Evolutionary conservation across 1,140 invertebrate species (phyloP).

Genomic region (Brachionus angularis): DNA sequence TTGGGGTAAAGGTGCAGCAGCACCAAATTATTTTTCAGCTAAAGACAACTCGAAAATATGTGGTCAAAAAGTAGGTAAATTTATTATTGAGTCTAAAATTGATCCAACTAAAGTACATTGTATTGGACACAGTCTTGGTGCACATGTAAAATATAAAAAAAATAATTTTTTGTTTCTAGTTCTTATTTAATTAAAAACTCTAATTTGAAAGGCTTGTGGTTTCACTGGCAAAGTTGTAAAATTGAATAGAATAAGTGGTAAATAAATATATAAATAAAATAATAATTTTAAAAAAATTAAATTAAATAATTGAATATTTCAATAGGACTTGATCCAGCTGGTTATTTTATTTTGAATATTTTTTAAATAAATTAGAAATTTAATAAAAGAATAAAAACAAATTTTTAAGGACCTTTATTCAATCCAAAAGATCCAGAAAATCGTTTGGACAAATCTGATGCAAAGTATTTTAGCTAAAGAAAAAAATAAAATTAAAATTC

Average conservation of each 20-base stretch:
- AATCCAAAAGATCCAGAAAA: slow-evolving; percentile 73
- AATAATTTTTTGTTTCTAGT: neutral
- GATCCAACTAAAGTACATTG: slow-evolving; percentile 62
- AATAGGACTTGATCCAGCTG: slow-evolving; percentile 74
- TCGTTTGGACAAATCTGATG: slow-evolving; percentile 77
- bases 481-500: neutral
- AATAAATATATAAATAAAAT: slow-evolving; percentile 12
- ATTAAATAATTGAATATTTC: neutral
- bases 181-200: neutral
- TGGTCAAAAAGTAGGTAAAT: slow-evolving; percentile 74
- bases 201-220: slow-evolving; percentile 64
- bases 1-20: neutral
- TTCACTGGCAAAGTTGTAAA: slow-evolving; percentile 80
- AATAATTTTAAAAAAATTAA: slow-evolving; percentile 50
- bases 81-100: slow-evolving; percentile 45
- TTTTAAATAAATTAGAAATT: too few relatives aligned
- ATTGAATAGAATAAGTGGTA: slow-evolving; percentile 71
- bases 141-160: slow-evolving; percentile 64
- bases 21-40: slow-evolving; percentile 63
- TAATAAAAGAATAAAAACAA: too few relatives aligned
- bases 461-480: too few relatives aligned
- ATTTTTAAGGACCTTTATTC: too few relatives aligned
- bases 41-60: slow-evolving; percentile 72
- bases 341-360: too few relatives aligned
- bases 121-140: slow-evolving; percentile 84